Base-by-base conservation (phyloP, 2,797 vertebrate genomes). In the Esox lucius region DNA sequence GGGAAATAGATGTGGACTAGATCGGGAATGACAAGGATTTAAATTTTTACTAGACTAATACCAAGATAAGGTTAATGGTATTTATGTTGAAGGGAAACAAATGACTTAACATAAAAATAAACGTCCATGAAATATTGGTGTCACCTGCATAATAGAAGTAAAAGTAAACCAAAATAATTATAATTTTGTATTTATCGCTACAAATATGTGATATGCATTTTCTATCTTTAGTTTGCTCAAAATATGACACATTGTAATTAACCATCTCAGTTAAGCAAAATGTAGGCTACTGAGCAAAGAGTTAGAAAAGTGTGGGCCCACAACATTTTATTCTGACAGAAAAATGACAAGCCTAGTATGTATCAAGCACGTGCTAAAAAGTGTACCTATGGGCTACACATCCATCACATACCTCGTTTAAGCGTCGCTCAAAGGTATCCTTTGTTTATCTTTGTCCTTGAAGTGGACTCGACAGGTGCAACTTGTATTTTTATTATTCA, bases 391-490 rank as follows among this genome's bases (percentile, higher is more conserved):
- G 49, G 2, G 16, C 4, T n/a, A 26, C 13, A 49, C 6, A 42
- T 19, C 1, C 11, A 0, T 0, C 13, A 84, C 89, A 86, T 76
- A 90, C 87, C 85, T 87, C 84, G 87, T 90, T 19, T 78, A 82
- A 26, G 17, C 13, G 49, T 33, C 67, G 3, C 35, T 59, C 11
- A 22, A 9, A 33, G 19, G 71, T 53, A 75, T 19, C 6, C n/a
- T 64, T 69, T 11, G 2, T 51, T 22, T 19, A n/a, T 46, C 15
- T 61, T 73, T 78, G 72, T 70, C 72, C 28, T 12, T 1, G 31
- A 6, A 70, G 53, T 65, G 75, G 62, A 24, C 62, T 71, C 12
- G 22, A 39, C 81, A 80, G 79, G 75, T 84, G 84, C 68, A 33
- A 68, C 11, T 66, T 31, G n/a, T 22, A 49, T 22, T 15, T 5